Conservation (phyloP, 2,113 vertebrate genomes). For the Nothobranchius furzeri region DNA sequence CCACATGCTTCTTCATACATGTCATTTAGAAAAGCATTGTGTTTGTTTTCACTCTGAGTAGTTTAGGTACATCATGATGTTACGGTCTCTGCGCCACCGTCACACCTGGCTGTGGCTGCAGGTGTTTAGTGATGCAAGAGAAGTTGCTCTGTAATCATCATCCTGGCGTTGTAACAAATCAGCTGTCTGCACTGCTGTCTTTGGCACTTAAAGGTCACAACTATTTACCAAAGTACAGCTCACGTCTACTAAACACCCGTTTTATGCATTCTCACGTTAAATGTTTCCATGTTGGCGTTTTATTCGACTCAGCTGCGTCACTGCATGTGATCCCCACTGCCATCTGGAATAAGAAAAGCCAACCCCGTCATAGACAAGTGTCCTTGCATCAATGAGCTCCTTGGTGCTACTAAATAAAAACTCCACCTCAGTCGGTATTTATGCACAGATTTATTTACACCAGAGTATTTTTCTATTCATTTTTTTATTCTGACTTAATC, state of each 20-base stretch:
- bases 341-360: conserved; percentile 63
- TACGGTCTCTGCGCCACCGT: no score
- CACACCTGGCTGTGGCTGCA: conserved; percentile 22
- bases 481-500: conserved; percentile 42
- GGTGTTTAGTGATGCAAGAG: conserved; percentile 8
- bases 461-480: conserved; percentile 73
- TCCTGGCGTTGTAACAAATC: conserved; percentile 24
- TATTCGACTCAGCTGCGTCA: conserved; percentile 23
- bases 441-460: conserved; percentile 61
- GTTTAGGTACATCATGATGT: conserved; percentile 31
- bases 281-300: conserved; percentile 27
- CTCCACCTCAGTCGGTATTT: conserved; percentile 49
- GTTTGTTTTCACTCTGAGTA: conserved; percentile 32
- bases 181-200: conserved; percentile 28
- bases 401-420: conserved; percentile 59
- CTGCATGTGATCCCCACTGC: conserved; percentile 40
- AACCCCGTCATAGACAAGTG: conserved; percentile 60
- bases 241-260: conserved; percentile 19
- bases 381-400: conserved; percentile 65
- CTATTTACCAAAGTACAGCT: conserved; percentile 18
- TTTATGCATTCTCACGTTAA: conserved; percentile 24
- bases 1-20: conserved; percentile 29
- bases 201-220: conserved; percentile 34
- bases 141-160: neutral
- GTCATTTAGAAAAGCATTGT: conserved; percentile 35